A percentile compares a stretch with the other conserved stretches of the same genome.
Evolutionary conservation across 2,888 invertebrate species (phyloP).

Genomic region (Acrocyrtus sp.): DNA sequence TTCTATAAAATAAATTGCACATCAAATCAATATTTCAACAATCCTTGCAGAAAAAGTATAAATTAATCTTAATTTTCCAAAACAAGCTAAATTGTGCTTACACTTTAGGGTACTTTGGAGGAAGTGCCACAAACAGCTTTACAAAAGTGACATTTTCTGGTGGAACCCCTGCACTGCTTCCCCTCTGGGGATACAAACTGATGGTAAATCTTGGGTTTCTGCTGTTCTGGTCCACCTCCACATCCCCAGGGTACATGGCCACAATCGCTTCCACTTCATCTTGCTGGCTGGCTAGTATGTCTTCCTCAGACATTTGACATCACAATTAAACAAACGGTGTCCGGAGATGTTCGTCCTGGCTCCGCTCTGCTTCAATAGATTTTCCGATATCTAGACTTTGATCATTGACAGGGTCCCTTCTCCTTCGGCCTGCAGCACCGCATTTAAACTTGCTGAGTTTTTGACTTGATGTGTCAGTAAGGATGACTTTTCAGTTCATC

Average conservation of each 20-base stretch:
- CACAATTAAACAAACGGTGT: no score
- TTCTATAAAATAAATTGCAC: constrained; percentile 63
- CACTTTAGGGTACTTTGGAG: constrained; percentile 79
- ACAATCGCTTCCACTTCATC: constrained; percentile 65
- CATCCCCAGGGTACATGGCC: constrained; percentile 81
- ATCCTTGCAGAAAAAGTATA: background rate
- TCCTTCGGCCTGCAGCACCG: no score
- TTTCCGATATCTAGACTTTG: no score
- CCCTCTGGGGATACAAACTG: constrained; percentile 79
- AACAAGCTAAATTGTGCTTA: constrained; percentile 23
- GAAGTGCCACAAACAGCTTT: constrained; percentile 80
- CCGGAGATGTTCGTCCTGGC: no score
- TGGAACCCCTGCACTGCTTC: constrained; percentile 71
- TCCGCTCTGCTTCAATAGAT: no score
- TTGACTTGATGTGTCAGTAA: no score
- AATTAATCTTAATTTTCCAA: constrained; percentile 70
- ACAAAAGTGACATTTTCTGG: constrained; percentile 73
- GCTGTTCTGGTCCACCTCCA: constrained; percentile 76
- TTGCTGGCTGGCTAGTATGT: constrained; percentile 7
- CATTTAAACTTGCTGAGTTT: no score
- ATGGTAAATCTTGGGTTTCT: constrained; percentile 80
- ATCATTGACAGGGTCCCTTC: no score
- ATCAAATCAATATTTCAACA: no score
- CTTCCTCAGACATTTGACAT: constrained; percentile 44
- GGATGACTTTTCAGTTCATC: no score